Conservation (phyloP, 2,797 vertebrate species). For the Chromobotia macracanthus region DNA sequence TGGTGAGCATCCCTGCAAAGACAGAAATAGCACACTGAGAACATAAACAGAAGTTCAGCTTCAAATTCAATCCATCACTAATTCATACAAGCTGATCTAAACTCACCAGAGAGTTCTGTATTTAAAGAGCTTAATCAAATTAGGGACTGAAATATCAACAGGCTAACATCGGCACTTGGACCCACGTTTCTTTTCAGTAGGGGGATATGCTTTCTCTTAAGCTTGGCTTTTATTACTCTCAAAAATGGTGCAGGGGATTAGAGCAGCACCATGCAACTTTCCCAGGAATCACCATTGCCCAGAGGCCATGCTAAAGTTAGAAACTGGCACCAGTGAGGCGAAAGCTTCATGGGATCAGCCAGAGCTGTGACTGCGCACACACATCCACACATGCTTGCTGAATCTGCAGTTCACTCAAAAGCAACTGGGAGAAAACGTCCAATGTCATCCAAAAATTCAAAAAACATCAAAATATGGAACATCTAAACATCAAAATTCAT, state of each 20-base stretch:
- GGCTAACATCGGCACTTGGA: conserved; percentile 5
- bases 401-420: neutral
- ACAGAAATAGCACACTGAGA: conserved; percentile 11
- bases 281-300: conserved; percentile 40
- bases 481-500: neutral
- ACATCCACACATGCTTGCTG: neutral
- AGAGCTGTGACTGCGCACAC: neutral
- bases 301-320: conserved; percentile 58
- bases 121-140: neutral
- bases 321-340: conserved; percentile 18
- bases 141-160: conserved; percentile 9
- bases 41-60: neutral
- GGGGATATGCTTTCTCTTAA: conserved; percentile 37
- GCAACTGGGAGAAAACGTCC: too few relatives aligned
- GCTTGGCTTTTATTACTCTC: conserved; percentile 55
- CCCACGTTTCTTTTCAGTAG: neutral
- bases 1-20: conserved; percentile 93
- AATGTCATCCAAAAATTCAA: too few relatives aligned
- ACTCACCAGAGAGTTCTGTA: neutral
- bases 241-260: conserved; percentile 54
- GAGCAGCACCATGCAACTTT: conserved; percentile 39
- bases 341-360: conserved; percentile 35
- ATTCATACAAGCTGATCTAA: neutral
- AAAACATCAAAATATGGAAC: neutral
- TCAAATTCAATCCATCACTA: conserved; percentile 4